Evolutionary conservation across 2,888 invertebrate species (phyloP), one percentile per base, ranked within the genome.

Genomic region (Amiota minor): DNA sequence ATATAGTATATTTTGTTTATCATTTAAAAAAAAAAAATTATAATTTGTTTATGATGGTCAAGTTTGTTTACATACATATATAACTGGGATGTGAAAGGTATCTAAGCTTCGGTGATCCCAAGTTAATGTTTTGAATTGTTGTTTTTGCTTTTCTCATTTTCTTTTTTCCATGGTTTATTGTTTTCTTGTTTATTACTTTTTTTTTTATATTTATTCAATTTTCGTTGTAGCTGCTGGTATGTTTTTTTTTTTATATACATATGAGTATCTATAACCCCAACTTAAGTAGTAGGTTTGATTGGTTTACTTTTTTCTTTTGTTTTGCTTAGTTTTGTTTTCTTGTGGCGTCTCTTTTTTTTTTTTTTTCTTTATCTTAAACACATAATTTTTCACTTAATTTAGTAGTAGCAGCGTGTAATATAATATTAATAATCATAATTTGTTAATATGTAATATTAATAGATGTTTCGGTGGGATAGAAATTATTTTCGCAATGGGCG

Each of bases 401-500:
- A 59, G 20, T 59, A 59, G 10, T 23, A 59, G 23, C 35, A 35
- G 35, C 35, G 35, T 35, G 35, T 35, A 4, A 35, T 8, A 35
- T 23, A 1, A 35, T 35, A 35, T 6, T 35, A 35, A 35, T 35
- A 35, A 6, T 35, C 2, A 35, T 35, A 35, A 35, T 35, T 0
- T 35, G 6, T 6, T 35, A 2, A 35, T 35, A 35, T 0, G 6
- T 35, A 35, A 35, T 6, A 35, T 6, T 35, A 35, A 35, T 35
- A 8, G 35, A 35, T n/a, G n/a, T n/a, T n/a, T 35, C 35, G 2
- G 53, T n/a, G 53, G 4, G 35, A 3, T 2, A 35, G 9, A 62
- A 62, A 62, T 35, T 62, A 35, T 14, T 62, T 62, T 11, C 35
- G 35, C 62, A 14, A 62, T 45, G n/a, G 45, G 62, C n/a, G 62